phyloP scores from a whole-genome alignment of 1,140 invertebrate genomes.

The Chymomyza costata region DNA sequence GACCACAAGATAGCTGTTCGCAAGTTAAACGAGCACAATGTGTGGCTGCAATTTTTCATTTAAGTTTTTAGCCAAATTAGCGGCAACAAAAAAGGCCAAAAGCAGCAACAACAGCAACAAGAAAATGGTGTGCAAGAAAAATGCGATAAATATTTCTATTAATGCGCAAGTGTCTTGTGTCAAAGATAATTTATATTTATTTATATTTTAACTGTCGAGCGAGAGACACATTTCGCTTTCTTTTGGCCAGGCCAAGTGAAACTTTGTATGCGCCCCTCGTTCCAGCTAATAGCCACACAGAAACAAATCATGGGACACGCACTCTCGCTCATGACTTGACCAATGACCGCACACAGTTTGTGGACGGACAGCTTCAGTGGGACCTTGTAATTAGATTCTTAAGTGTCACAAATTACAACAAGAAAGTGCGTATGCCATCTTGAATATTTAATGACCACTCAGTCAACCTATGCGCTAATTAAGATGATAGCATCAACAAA shows the following conservation, averaged over 20 bases:
- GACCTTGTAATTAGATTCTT: slow-evolving; percentile 51
- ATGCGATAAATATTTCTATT: no score
- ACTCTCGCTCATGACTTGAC: slow-evolving; percentile 17
- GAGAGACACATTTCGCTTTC: slow-evolving; percentile 37
- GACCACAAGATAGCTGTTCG: no score
- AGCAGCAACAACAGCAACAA: slow-evolving; percentile 3
- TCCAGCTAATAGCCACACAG: slow-evolving; percentile 2
- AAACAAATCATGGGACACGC: neutral
- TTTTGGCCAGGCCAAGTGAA: slow-evolving; percentile 11
- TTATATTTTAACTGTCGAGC: neutral
- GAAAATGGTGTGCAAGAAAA: neutral
- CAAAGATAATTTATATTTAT: slow-evolving; percentile 26
- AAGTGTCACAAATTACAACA: slow-evolving; percentile 48
- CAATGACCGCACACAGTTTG: slow-evolving; percentile 18
- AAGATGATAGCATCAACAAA: slow-evolving; percentile 32
- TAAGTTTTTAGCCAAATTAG: slow-evolving; percentile 33
- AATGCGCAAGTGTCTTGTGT: slow-evolving; percentile 23
- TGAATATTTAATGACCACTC: slow-evolving; percentile 4
- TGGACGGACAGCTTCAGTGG: slow-evolving; percentile 2
- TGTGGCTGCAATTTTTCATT: slow-evolving; percentile 50
- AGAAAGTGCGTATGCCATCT: slow-evolving; percentile 50
- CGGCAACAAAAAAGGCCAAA: slow-evolving; percentile 2
- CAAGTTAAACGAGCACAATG: no score
- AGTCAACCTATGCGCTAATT: slow-evolving; percentile 16
- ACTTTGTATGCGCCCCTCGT: slow-evolving; percentile 5